Conservation (phyloP, 2,113 vertebrate genomes). For the Etheostoma cragini region DNA sequence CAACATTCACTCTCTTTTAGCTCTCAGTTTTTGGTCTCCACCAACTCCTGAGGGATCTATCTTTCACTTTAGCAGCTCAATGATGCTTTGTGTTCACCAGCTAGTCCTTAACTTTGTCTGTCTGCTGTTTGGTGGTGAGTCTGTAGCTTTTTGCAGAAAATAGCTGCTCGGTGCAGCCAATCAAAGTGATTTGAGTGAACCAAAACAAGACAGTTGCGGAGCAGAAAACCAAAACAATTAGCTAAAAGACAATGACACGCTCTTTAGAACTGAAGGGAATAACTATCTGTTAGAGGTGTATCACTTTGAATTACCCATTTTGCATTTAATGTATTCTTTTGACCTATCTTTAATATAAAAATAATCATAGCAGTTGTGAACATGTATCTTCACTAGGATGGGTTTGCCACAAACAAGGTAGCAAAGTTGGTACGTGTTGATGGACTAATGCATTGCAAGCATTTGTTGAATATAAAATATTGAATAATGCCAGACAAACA, state of each 20-base stretch:
- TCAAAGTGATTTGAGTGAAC: neutral
- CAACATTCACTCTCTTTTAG: neutral
- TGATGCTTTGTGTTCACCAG: too few species aligned
- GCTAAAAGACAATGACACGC: neutral
- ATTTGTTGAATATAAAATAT: neutral
- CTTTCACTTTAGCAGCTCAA: too few species aligned
- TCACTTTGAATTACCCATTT: too few species aligned
- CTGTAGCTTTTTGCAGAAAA: neutral
- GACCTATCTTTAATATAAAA: too few species aligned
- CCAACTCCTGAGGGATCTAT: neutral
- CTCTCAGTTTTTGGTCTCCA: conserved; percentile 4
- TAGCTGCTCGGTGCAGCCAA: too few species aligned
- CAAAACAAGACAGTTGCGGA: neutral
- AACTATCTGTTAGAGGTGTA: neutral
- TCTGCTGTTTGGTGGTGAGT: neutral
- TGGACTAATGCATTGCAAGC: too few species aligned
- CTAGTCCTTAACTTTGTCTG: neutral
- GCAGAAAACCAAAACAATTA: conserved; percentile 2
- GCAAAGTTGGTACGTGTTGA: neutral
- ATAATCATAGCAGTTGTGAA: neutral
- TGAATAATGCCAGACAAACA: neutral
- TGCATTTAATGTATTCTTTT: too few species aligned
- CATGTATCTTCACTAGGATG: neutral
- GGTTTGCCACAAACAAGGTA: neutral
- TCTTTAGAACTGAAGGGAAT: neutral